Evolutionary conservation across 1,140 invertebrate species (phyloP).

Genomic region (Drosophila malerkotliana): DNA sequence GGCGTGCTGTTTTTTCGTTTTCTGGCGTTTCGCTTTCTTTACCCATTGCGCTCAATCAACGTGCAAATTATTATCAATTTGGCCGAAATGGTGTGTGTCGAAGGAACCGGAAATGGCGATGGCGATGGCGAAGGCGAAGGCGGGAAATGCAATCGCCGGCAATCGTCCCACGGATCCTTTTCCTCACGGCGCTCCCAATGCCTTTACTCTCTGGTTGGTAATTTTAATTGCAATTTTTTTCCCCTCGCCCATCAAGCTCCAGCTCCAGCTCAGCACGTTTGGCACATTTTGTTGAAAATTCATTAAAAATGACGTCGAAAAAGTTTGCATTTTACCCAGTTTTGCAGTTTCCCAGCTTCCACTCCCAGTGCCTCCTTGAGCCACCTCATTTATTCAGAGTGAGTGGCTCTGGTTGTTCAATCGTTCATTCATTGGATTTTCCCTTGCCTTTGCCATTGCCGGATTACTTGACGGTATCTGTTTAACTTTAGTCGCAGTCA

Average conservation of each 20-base stretch:
- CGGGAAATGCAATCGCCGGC: conserved; percentile 18
- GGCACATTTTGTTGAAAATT: conserved; percentile 79
- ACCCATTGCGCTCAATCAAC: conserved; percentile 54
- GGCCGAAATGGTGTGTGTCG: conserved; percentile 33
- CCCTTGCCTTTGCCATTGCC: conserved; percentile 15
- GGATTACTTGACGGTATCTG: conserved; percentile 72
- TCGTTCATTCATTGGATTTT: conserved; percentile 61
- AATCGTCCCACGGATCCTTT: conserved; percentile 25
- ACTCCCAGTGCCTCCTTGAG: conserved; percentile 12
- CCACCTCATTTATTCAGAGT: conserved; percentile 38
- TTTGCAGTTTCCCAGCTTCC: conserved; percentile 27
- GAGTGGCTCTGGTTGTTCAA: conserved; percentile 45
- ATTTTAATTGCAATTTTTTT: conserved; percentile 81
- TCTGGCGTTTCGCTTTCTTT: conserved; percentile 8
- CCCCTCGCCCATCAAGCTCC: not conserved
- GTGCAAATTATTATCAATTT: conserved; percentile 79
- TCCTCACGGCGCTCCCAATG: not conserved
- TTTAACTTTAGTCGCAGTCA: conserved; percentile 73
- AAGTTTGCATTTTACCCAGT: conserved; percentile 64
- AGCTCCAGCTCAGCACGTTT: conserved; percentile 46
- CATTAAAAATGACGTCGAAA: conserved; percentile 73
- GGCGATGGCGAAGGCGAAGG: not conserved
- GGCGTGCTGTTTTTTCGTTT: conserved; percentile 20
- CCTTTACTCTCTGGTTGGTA: conserved; percentile 47
- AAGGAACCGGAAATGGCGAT: not conserved